Evolutionary conservation across 2,888 invertebrate species (phyloP).

Genomic region (Pollenia labialis): DNA sequence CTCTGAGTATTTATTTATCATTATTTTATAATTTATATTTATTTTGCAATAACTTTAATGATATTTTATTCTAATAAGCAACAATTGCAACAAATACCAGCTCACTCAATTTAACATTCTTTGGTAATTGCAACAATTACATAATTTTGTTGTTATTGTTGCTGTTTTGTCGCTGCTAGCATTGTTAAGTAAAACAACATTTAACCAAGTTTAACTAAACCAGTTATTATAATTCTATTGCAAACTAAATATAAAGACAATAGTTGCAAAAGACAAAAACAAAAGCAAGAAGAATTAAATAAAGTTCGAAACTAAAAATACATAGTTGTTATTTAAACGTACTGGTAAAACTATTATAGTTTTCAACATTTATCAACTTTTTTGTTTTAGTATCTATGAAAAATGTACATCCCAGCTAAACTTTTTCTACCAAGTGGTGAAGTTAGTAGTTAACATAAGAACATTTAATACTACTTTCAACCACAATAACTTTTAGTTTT

Average conservation of each 20-base stretch:
- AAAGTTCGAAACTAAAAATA: constrained; percentile 9
- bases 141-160: constrained; percentile 42
- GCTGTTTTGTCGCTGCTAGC: constrained; percentile 29
- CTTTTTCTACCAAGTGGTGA: too few relatives aligned
- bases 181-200: constrained; percentile 53
- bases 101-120: constrained; percentile 59
- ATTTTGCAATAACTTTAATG: constrained; percentile 38
- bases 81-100: constrained; percentile 35
- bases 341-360: constrained; percentile 30
- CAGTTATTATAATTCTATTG: constrained; percentile 47
- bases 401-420: not conserved
- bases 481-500: too few relatives aligned
- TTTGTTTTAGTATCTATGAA: constrained; percentile 11
- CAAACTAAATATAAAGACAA: not conserved
- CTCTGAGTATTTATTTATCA: constrained; percentile 34
- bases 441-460: too few relatives aligned
- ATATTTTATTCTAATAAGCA: constrained; percentile 40
- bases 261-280: constrained; percentile 2
- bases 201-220: constrained; percentile 53
- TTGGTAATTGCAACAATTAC: constrained; percentile 70
- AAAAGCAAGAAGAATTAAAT: constrained; percentile 12
- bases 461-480: too few relatives aligned
- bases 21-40: constrained; percentile 39
- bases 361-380: not conserved
- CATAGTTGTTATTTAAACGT: constrained; percentile 4